Conservation (phyloP, 2,113 vertebrate genomes). For the Merops nubicus region DNA sequence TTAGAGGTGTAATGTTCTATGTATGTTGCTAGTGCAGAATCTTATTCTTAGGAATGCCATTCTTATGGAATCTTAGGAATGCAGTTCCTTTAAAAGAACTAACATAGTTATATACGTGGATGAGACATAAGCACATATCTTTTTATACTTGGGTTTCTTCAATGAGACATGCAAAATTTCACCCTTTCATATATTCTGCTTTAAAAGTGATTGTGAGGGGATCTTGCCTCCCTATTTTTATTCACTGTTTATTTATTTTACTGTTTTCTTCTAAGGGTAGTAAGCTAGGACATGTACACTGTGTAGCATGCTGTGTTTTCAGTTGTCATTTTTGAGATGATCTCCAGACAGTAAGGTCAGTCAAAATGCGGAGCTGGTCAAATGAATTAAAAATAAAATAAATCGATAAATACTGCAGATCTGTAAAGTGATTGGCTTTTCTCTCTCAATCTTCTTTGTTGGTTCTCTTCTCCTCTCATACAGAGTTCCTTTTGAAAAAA, state of each 20-base stretch:
- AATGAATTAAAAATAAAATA: conserved; percentile 27
- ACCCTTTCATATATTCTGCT: neutral
- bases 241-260: neutral
- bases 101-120: neutral
- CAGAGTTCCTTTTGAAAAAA: neutral
- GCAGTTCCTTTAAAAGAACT: conserved; percentile 12
- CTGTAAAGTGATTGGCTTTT: neutral
- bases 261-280: neutral
- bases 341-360: conserved; percentile 37
- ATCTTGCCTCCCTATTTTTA: neutral
- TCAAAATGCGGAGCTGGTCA: neutral
- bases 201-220: neutral
- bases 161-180: neutral
- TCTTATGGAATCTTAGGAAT: too few species aligned
- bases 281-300: neutral
- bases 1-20: conserved; percentile 6
- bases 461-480: neutral
- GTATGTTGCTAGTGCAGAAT: neutral
- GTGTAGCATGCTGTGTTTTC: neutral
- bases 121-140: neutral
- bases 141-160: neutral
- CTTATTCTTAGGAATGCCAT: neutral
- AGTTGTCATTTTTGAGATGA: conserved; percentile 20
- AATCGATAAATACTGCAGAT: conserved; percentile 27
- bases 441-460: neutral